phyloP scores from a whole-genome alignment of 1,140 invertebrate species.

The Orchestia grillus region DNA sequence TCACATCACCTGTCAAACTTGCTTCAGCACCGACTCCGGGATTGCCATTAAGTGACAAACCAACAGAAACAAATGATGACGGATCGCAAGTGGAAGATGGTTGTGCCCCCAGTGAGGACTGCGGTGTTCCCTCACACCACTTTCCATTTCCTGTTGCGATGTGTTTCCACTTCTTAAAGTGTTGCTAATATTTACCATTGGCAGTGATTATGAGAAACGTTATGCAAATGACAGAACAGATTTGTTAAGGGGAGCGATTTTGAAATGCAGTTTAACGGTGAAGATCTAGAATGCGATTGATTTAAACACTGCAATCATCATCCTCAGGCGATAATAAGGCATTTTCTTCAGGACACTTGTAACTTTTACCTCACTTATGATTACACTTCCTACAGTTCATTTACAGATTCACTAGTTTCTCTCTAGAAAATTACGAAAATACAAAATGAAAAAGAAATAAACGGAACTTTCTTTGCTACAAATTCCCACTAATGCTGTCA shows the following conservation, averaged over 20 bases:
- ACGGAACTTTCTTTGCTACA: too few relatives aligned
- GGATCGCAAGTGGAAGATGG: background rate
- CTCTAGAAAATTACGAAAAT: too few relatives aligned
- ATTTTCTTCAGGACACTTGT: too few relatives aligned
- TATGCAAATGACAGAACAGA: background rate
- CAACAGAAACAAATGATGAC: conserved; percentile 55
- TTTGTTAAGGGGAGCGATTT: background rate
- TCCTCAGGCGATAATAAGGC: too few relatives aligned
- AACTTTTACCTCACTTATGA: too few relatives aligned
- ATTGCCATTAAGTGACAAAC: conserved; percentile 50
- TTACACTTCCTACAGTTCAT: too few relatives aligned
- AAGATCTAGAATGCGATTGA: too few relatives aligned
- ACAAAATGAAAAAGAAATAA: too few relatives aligned
- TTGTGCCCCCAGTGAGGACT: background rate
- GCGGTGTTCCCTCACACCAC: background rate
- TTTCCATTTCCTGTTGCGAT: background rate
- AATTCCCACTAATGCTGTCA: too few relatives aligned
- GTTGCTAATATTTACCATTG: background rate
- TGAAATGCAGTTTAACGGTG: background rate
- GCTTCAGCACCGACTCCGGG: background rate
- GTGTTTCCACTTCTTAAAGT: background rate
- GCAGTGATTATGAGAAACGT: background rate
- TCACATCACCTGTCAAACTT: conserved; percentile 37
- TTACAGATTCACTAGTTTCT: too few relatives aligned
- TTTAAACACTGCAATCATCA: too few relatives aligned